These are phyloP conservation scores for Xenentodon cancila DNA, from an alignment of 2,797 vertebrate genomes.

Conservation along the genomic window DNA sequence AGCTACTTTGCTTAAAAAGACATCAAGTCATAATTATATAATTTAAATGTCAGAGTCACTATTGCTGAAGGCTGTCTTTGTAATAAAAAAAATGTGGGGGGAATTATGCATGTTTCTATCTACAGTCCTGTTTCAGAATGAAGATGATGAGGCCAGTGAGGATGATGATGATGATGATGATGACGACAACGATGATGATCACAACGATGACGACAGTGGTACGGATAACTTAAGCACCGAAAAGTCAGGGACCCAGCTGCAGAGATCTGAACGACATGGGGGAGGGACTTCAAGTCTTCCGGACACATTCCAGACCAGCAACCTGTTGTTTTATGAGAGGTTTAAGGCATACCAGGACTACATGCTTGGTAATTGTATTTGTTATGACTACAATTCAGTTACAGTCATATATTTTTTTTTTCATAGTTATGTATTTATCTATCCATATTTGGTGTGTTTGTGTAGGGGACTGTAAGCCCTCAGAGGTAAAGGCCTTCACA, in stretches of 20 bases:
- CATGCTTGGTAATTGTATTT: constrained; percentile 85
- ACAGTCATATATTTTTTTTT: not conserved
- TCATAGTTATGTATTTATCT: not conserved
- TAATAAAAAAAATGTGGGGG: not conserved
- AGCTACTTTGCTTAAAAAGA: too few species aligned
- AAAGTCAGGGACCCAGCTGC: constrained; percentile 75
- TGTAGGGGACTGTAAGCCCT: constrained; percentile 94
- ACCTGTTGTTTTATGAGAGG: constrained; percentile 91
- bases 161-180: constrained; percentile 52
- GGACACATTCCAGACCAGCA: constrained; percentile 87
- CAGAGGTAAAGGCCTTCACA: constrained; percentile 90
- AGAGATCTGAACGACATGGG: constrained; percentile 68
- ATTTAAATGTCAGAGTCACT: too few species aligned
- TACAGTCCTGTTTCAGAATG: constrained; percentile 70
- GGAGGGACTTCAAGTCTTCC: constrained; percentile 79
- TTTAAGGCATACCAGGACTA: constrained; percentile 96
- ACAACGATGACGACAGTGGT: constrained; percentile 76
- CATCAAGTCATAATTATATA: too few species aligned
- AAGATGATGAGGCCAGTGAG: constrained; percentile 9
- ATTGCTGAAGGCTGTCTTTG: not conserved
- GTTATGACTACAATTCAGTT: not conserved
- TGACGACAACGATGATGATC: constrained; percentile 36
- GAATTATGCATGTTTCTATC: not conserved
- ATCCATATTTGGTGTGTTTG: constrained; percentile 9
- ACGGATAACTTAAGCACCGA: constrained; percentile 78